Percentiles rank a stretch among this genome's conserved stretches.
These are phyloP conservation scores for Echinarachnius parma DNA, from an alignment of 53 echinoderm and acorn worm species.

Conservation along the genomic window DNA sequence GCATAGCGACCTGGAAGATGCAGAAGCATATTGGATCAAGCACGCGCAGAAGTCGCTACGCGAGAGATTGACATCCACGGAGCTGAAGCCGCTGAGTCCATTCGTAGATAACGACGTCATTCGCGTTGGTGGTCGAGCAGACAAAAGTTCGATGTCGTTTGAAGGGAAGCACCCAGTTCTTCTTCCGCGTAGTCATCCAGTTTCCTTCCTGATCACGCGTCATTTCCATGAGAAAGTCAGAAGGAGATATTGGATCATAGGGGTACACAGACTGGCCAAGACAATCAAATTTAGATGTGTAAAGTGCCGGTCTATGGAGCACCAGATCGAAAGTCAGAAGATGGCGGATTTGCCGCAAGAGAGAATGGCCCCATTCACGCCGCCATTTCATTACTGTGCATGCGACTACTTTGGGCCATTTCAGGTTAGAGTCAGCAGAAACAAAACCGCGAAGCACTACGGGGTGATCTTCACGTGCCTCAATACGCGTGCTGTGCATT, in stretches of 20 bases:
- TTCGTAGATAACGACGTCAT: slow-evolving; percentile 50
- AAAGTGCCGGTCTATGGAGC: slow-evolving; percentile 22
- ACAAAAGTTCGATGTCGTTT: slow-evolving; percentile 31
- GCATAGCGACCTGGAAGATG: neutral
- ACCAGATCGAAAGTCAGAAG: too few relatives aligned
- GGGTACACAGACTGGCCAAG: slow-evolving; percentile 51
- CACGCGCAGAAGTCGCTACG: slow-evolving; percentile 48
- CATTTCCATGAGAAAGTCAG: slow-evolving; percentile 51
- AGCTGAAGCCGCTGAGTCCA: slow-evolving; percentile 62
- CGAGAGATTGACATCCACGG: slow-evolving; percentile 24
- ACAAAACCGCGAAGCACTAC: slow-evolving; percentile 57
- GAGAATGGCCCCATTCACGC: slow-evolving; percentile 25
- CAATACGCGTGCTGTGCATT: too few relatives aligned
- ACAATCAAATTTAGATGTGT: slow-evolving; percentile 60
- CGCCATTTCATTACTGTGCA: slow-evolving; percentile 42
- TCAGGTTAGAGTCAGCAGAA: slow-evolving; percentile 43
- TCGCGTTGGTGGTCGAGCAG: slow-evolving; percentile 52
- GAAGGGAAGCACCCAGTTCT: slow-evolving; percentile 52
- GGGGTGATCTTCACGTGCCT: too few relatives aligned
- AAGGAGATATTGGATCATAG: slow-evolving; percentile 59
- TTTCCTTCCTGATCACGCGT: slow-evolving; percentile 51
- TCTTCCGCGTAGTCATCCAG: slow-evolving; percentile 39
- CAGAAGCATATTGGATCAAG: slow-evolving; percentile 46
- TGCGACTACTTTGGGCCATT: slow-evolving; percentile 62
- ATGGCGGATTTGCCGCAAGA: too few relatives aligned